Conservation (phyloP, 2,797 vertebrate genomes). For the Cacajao melanocephalus region DNA sequence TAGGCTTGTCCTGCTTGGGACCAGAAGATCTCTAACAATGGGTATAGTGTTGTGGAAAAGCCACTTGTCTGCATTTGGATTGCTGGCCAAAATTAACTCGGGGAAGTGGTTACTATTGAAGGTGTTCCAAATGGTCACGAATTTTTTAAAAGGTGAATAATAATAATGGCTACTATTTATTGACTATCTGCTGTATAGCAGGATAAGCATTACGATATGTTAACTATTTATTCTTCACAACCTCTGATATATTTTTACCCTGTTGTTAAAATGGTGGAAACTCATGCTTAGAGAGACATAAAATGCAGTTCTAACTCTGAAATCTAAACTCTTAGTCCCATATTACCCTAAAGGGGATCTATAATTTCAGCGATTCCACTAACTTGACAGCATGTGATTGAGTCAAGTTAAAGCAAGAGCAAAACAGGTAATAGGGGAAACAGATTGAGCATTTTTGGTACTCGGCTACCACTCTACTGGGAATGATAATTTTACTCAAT, state of each 20-base stretch:
- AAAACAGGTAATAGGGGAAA: neutral
- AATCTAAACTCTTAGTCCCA: neutral
- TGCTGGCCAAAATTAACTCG: neutral
- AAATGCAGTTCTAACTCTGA: neutral
- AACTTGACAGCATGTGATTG: neutral
- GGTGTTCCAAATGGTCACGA: neutral
- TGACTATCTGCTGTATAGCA: neutral
- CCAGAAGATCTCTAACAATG: neutral
- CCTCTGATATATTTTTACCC: neutral
- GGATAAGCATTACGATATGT: neutral
- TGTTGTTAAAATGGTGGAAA: neutral
- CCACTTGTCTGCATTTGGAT: neutral
- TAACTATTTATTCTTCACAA: conserved; percentile 1
- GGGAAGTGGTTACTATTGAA: neutral
- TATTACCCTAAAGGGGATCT: neutral
- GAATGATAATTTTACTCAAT: conserved; percentile 7
- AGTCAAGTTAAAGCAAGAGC: neutral
- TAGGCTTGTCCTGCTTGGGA: neutral
- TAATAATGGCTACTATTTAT: neutral
- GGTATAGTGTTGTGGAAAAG: neutral
- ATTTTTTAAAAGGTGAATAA: neutral
- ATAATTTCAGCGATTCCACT: neutral
- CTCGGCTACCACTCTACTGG: neutral
- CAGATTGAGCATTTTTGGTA: neutral
- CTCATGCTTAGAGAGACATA: neutral